A percentile compares a stretch with the other conserved stretches of the same genome.
These are phyloP conservation scores for Cyprinus carpio DNA, from an alignment of 2,113 vertebrate species.

Conservation along the genomic window DNA sequence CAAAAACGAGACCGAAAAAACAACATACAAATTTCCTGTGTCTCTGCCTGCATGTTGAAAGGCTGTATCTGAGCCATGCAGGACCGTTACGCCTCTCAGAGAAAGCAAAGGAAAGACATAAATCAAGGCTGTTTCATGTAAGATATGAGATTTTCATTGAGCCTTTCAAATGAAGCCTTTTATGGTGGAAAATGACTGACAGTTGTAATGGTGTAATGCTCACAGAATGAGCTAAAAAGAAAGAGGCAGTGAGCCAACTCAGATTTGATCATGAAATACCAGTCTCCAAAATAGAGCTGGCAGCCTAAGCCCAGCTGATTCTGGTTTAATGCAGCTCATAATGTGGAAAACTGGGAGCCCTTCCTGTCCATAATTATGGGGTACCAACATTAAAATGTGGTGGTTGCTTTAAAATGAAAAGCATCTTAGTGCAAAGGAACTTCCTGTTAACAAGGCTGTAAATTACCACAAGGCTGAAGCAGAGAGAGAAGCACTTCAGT, in stretches of 20 bases:
- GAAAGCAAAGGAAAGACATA: constrained; percentile 60
- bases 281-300: constrained; percentile 74
- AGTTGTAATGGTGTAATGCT: constrained; percentile 79
- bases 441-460: constrained; percentile 64
- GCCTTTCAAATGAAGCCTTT: constrained; percentile 78
- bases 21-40: constrained; percentile 62
- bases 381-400: constrained; percentile 65
- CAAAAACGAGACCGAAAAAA: constrained; percentile 50
- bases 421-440: constrained; percentile 56
- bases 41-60: constrained; percentile 71
- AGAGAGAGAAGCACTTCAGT: constrained; percentile 13
- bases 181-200: constrained; percentile 79
- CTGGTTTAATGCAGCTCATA: constrained; percentile 80
- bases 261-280: constrained; percentile 63
- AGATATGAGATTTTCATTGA: constrained; percentile 79
- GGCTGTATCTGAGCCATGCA: constrained; percentile 62
- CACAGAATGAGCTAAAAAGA: constrained; percentile 73
- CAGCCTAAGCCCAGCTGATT: constrained; percentile 76
- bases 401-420: constrained; percentile 61
- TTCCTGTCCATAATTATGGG: constrained; percentile 79
- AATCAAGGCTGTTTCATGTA: constrained; percentile 80
- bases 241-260: constrained; percentile 76
- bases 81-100: constrained; percentile 36
- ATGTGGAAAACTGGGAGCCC: constrained; percentile 77
- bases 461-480: constrained; percentile 61